phyloP scores from a whole-genome alignment of 37 sponge, comb jelly and placozoan species.

The Beroe ovata region DNA sequence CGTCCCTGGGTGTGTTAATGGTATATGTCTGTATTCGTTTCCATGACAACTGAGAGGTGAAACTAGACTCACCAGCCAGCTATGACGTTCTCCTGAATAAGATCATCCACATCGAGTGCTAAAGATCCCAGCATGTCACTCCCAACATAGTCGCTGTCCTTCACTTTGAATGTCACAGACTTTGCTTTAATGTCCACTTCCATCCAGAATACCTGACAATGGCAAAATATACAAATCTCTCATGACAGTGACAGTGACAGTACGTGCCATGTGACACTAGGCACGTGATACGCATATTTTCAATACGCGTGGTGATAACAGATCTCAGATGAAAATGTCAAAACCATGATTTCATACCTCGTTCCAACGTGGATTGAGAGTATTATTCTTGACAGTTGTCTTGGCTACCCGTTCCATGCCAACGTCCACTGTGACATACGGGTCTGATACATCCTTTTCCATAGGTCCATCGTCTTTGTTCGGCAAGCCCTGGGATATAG shows the following conservation, averaged over 20 bases:
- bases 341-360: not conserved
- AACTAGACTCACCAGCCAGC: constrained; percentile 35
- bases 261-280: no score
- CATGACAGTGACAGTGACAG: no score
- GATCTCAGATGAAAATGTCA: not conserved
- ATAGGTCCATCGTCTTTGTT: not conserved
- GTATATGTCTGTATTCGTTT: no score
- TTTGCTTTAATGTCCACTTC: not conserved
- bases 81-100: constrained; percentile 1
- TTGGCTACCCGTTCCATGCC: not conserved
- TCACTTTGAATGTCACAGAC: constrained; percentile 41
- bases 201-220: constrained; percentile 5
- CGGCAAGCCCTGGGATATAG: not conserved
- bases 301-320: no score
- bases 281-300: no score
- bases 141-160: constrained; percentile 24
- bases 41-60: no score
- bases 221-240: no score
- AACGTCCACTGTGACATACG: constrained; percentile 21
- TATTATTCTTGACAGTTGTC: constrained; percentile 18
- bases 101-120: constrained; percentile 15
- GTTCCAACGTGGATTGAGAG: constrained; percentile 34
- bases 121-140: constrained; percentile 34
- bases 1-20: no score
- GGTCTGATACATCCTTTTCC: constrained; percentile 9